Base-by-base conservation (phyloP, 2,888 invertebrate genomes). In the Caenorhabditis sp. region DNA sequence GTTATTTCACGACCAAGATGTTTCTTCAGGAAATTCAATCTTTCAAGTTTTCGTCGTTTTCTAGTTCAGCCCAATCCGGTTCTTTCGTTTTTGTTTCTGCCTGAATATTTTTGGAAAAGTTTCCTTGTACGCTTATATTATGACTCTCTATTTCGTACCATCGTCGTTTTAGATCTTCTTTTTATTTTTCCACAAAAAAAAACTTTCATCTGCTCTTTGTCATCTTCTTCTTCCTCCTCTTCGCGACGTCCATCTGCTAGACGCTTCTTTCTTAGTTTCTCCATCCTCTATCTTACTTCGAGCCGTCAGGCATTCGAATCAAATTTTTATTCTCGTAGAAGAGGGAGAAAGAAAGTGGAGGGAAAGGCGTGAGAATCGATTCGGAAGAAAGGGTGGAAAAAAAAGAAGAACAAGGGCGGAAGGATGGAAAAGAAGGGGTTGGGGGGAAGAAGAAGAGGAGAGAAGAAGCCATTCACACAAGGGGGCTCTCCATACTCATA, bases 241-340 rank as follows among this genome's bases (percentile, higher is more conserved):
- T 35, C 31, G 31, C 8, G 31, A 6, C 47, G 16, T 63, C 51
- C 54, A 51, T 8, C 44, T 26, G 41, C 51, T 44, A 63, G 35
- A 38, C 51, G 49, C 64, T 44, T 35, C 56, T 47, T 64, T 66
- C 51, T 58, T 38, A 56, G 22, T 54, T 58, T 56, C 74, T 44
- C 35, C 63, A 28, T 63, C 47, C 47, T 54, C 44, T 66, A 26
- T 75, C 54, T 58, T 44, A 28, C 41, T 51, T 63, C 56, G 56
- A 35, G 56, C 76, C 66, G 76, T 49, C 75, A 76, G 77, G 61
- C 61, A 69, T 77, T 77, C 77, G 77, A 77, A 77, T 80, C 80
- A 66, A 66, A 72, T 80, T 80, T 68, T 73, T 68, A 66, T 73
- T 66, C 59, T 73, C 28, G 28, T 56, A 16, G 26, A 68, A 38